Base-by-base conservation (phyloP, 2,888 invertebrate species). In the Poecilus cupreus region DNA sequence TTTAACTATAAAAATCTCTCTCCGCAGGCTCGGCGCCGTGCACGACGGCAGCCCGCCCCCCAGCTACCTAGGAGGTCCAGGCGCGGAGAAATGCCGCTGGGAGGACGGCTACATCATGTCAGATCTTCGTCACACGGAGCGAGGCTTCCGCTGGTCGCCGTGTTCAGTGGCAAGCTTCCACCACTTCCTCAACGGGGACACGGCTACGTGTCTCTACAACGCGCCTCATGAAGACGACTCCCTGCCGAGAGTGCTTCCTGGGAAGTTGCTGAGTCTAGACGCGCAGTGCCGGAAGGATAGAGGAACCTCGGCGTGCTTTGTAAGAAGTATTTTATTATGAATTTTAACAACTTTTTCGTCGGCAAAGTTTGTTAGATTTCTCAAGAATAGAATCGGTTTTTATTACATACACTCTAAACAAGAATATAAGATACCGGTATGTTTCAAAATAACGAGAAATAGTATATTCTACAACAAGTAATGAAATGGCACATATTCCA, bases 61-160 rank as follows among this genome's bases (percentile, higher is more conserved):
- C 3, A 96, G 96, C 54, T 97, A 98, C 88, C 92, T 98, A 60
- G 97, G 97, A 60, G 97, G 97, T 24, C 97, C 97, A 0, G 97
- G 97, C 13, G 97, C 97, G 18, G 96, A 97, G 88, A 96, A 96
- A 87, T 98, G 97, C 86, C 93, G 97, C 84, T 97, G 97, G 97
- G 97, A 97, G 87, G 97, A 98, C 88, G 97, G 97, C 78, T 98
- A 95, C 90, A 98, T 98, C 87, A 98, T 97, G 97, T 96, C 96
- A 77, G 97, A 98, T 90, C 91, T 98, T 83, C 91, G 97, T 86
- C 97, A 97, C 89, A 97, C 97, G 0, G 97, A 97, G 90, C 94
- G 97, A 87, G 97, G 97, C 24, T 98, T 98, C 92, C 92, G 96
- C 85, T 98, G 97, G 97, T 97, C 97, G 6, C 94, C 96, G 20